Conservation (phyloP, 2,113 vertebrate genomes). For the Lutjanus erythropterus region DNA sequence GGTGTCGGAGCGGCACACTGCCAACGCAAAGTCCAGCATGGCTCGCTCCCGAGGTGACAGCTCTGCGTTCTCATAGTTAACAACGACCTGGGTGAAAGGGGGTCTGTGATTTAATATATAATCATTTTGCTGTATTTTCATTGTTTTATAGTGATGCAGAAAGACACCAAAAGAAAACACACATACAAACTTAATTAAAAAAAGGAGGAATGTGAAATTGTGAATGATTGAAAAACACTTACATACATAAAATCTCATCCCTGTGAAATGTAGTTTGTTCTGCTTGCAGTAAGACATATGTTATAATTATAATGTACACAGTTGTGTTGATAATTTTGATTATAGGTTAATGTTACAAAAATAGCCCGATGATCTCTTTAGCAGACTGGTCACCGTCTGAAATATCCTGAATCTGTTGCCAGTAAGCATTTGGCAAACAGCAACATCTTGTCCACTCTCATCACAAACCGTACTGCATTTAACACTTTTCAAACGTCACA, state of each 20-base stretch:
- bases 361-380: too few species aligned
- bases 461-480: background rate
- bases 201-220: background rate
- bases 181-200: background rate
- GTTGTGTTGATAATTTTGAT: too few species aligned
- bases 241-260: too few species aligned
- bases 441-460: background rate
- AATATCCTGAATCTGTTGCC: background rate
- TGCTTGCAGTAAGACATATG: too few species aligned
- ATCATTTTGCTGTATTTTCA: background rate
- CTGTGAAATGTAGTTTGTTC: too few species aligned
- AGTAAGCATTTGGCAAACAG: background rate
- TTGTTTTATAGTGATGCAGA: background rate
- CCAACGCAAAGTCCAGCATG: conserved; percentile 90
- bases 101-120: background rate
- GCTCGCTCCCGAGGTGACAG: conserved; percentile 82
- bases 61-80: conserved; percentile 87
- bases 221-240: background rate
- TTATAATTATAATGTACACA: too few species aligned
- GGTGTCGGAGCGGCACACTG: conserved; percentile 84
- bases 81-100: conserved; percentile 77
- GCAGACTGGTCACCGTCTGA: background rate
- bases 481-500: background rate
- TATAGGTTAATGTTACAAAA: too few species aligned
- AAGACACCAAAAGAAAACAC: too few species aligned